Conservation (phyloP, 2,797 vertebrate species). For the Bovichtus diacanthus region DNA sequence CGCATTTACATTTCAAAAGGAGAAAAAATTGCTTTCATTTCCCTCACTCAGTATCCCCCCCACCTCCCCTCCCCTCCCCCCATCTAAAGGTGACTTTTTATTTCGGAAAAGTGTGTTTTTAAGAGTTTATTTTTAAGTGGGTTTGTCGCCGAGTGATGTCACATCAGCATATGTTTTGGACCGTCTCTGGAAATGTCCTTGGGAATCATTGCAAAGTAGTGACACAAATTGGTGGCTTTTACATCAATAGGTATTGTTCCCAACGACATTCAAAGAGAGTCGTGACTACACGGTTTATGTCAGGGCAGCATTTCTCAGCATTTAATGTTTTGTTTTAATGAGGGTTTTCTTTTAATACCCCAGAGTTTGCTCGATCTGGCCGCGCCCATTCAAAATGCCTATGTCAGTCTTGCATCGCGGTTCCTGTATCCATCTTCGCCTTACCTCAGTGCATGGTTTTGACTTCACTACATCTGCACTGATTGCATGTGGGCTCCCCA, state of each 20-base stretch:
- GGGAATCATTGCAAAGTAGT: constrained; percentile 55
- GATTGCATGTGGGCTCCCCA: constrained; percentile 44
- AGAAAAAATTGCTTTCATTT: constrained; percentile 90
- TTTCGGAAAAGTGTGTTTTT: constrained; percentile 78
- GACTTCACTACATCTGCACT: constrained; percentile 30
- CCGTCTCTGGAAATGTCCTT: constrained; percentile 68
- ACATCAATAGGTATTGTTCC: constrained; percentile 46
- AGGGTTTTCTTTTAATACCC: constrained; percentile 14
- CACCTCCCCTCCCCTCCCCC: background rate
- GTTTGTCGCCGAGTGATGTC: constrained; percentile 74
- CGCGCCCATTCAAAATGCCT: constrained; percentile 19
- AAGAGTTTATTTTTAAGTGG: constrained; percentile 79
- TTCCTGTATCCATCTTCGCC: constrained; percentile 3
- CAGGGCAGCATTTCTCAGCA: background rate
- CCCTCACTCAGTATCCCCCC: constrained; percentile 72
- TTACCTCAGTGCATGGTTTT: constrained; percentile 3
- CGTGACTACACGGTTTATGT: constrained; percentile 15
- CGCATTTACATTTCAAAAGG: constrained; percentile 93
- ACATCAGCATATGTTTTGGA: constrained; percentile 70
- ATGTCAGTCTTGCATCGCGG: background rate
- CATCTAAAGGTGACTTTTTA: constrained; percentile 80
- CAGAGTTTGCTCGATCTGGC: constrained; percentile 23
- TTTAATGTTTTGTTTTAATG: constrained; percentile 21
- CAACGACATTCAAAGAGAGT: constrained; percentile 45
- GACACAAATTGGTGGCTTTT: constrained; percentile 64